Evolutionary conservation across 2,113 vertebrate genomes (phyloP).

Genomic region (Nothobranchius kuhntae): DNA sequence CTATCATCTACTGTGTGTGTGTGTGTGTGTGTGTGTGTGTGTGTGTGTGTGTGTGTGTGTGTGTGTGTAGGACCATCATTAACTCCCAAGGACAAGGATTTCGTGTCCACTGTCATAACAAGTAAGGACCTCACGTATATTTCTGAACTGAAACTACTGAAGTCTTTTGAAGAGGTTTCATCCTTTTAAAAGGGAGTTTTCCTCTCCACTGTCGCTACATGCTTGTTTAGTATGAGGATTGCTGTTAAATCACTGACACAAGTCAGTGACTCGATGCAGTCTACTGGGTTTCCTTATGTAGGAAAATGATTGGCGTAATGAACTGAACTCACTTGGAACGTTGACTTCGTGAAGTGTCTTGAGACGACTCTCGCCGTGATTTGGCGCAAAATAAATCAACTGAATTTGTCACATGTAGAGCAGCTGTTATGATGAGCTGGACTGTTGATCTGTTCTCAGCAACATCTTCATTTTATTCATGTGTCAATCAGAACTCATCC

Average conservation of each 20-base stretch:
- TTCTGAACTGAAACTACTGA: background rate
- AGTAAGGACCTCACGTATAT: constrained; percentile 73
- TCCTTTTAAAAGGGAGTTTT: background rate
- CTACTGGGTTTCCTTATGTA: no score
- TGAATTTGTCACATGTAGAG: background rate
- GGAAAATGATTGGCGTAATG: no score
- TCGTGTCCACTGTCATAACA: constrained; percentile 83
- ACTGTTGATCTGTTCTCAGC: background rate
- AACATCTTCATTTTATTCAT: constrained; percentile 9
- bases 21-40: no score
- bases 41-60: background rate
- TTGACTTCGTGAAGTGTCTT: no score
- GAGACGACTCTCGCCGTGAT: no score
- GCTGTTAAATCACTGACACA: no score
- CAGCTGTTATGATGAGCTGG: background rate
- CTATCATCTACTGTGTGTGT: no score
- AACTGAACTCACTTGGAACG: no score
- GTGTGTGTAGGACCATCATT: constrained; percentile 40
- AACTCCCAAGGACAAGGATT: constrained; percentile 81
- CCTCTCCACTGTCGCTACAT: no score
- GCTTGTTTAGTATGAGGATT: no score
- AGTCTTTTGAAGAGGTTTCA: background rate
- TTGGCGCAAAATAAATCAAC: no score
- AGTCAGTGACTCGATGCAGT: no score
- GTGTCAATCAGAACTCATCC: constrained; percentile 74